Percentiles rank a stretch among this genome's conserved stretches.
Conservation (phyloP, 2,113 vertebrate species). For the Mormoops blainvillei region DNA sequence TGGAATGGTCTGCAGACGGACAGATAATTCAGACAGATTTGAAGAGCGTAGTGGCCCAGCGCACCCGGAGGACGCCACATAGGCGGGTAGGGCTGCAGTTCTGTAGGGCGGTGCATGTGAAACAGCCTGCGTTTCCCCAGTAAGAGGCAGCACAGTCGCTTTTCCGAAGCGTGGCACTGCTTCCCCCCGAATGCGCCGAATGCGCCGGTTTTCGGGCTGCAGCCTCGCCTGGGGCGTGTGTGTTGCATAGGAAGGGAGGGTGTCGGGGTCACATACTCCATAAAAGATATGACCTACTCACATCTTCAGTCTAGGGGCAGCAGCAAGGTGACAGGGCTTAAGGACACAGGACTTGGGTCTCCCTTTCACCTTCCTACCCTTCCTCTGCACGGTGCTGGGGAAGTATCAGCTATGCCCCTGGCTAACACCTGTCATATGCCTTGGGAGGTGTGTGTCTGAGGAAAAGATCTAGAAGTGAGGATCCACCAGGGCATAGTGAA, state of each 20-base stretch:
- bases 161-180: conserved; percentile 35
- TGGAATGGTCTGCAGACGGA: neutral
- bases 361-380: neutral
- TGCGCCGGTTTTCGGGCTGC: conserved; percentile 23
- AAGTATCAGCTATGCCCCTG: neutral
- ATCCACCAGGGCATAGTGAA: neutral
- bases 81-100: conserved; percentile 52
- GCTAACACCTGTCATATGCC: conserved; percentile 36
- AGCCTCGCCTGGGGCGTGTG: neutral
- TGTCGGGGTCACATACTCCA: neutral
- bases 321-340: neutral
- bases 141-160: conserved; percentile 69
- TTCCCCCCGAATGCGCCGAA: conserved; percentile 38
- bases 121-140: conserved; percentile 64
- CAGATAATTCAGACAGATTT: neutral
- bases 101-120: conserved; percentile 53
- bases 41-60: neutral
- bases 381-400: neutral
- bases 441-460: conserved; percentile 19
- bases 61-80: conserved; percentile 19
- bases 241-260: neutral
- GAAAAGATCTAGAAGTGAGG: neutral
- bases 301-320: neutral
- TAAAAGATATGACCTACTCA: neutral
- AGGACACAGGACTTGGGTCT: neutral